Base-by-base conservation (phyloP, 2,797 vertebrate species). In the Octomys mimax region DNA sequence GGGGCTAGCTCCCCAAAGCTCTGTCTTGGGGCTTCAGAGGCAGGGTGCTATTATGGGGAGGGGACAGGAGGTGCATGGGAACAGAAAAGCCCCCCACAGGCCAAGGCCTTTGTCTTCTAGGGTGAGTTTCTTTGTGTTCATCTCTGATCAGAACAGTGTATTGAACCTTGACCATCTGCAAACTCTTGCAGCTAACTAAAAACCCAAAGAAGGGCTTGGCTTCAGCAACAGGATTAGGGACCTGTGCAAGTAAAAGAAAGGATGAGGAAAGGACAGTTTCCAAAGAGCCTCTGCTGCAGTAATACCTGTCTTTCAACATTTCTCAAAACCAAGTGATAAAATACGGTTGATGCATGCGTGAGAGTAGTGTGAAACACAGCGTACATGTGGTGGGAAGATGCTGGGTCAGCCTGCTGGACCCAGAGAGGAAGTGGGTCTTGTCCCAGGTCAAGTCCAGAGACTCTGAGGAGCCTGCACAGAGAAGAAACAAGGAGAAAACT, bases 291-390 rank as follows among this genome's bases (percentile, higher is more conserved):
- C 71, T 46, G 28, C 46, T 68, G 16, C 1, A 31, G 26, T 52
- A 66, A 81, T 62, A 59, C 14, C 13, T 87, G 13, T 31, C 46
- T 83, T 71, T 87, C 39, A 77, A n/a, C 64, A 61, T 49, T 66
- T 84, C 31, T 86, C 31, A 75, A 89, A 95, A 71, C 78, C 61
- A 86, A 82, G 86, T 62, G 79, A 71, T 49, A 78, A 94, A 79
- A 42, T 59, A 66, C n/a, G 11, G 5, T 8, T 54, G 46, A 68
- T 73, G 36, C 6, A 21, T 49, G 85, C 49, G 36, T 59, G 73
- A 62, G 8, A 19, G 4, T 31, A 2, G 19, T 21, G 49, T 83
- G 57, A 87, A 92, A 77, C 59, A 11, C 42, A 79, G 28, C 0
- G 5, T 21, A 31, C 11, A 5, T 28, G 3, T 28, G n/a, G 33